Base-by-base conservation (phyloP, 2,888 invertebrate genomes). In the Hoplodrina ambigua region DNA sequence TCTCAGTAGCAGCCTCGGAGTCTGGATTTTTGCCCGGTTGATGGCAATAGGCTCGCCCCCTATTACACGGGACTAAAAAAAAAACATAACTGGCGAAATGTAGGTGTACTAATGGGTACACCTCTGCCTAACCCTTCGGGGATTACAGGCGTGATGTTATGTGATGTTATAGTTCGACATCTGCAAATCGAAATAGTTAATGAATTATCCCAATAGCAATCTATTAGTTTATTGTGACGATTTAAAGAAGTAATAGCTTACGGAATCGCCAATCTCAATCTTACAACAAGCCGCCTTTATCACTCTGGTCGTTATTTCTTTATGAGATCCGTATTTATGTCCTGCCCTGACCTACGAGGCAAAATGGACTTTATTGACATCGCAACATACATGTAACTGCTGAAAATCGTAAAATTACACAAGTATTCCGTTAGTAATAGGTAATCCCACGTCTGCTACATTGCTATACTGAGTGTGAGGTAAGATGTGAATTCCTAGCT, bases 201-300 rank as follows among this genome's bases (percentile, higher is more conserved):
- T 25, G 25, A 15, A 8, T 8, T 37, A 20, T 19, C 4, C 20
- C 3, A n/a, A 52, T 7, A 11, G 25, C 25, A 41, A 25, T 25
- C n/a, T 25, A n/a, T 41, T 54, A 1, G 37, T 19, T 37, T 37
- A 37, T 37, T 44, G 15, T 15, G 11, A 17, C n/a, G 4, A 13
- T 30, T 30, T 57, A 20, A 19, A 19, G 17, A 46, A 17, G 17
- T 20, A 19, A 50, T 71, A 33, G n/a, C 11, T n/a, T 4, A 4
- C n/a, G 11, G n/a, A 52, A 25, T 59, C 5, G 15, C 58, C 13
- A 30, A 41, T 59, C 41, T 58, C 50, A 59, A 44, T 37, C 37
- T 37, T 8, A 13, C 41, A 3, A 52, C 13, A 72, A 0, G 6
- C 33, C 11, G 20, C 20, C 20, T 59, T 72, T 72, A 69, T 72